phyloP scores from a whole-genome alignment of 2,113 vertebrate species.

The Scolopax mira region DNA sequence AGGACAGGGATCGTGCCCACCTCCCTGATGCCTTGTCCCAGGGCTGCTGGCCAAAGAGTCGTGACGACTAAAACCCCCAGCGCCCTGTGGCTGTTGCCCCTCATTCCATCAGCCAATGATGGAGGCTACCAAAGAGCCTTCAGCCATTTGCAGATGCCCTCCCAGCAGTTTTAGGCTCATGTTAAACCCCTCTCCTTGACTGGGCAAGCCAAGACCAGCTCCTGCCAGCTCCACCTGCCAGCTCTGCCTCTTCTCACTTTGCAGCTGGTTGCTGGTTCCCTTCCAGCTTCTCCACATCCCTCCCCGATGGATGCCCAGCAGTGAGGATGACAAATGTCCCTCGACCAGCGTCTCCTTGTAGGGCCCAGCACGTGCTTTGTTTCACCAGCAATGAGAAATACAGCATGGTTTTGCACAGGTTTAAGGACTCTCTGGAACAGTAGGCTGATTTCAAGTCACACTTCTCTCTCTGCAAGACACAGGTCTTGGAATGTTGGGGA shows the following conservation, averaged over 20 bases:
- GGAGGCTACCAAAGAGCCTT: background rate
- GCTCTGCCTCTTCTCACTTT: background rate
- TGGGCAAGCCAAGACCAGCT: background rate
- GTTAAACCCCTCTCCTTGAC: background rate
- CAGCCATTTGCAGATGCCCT: background rate
- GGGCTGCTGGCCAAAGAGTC: background rate
- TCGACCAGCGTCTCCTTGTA: accelerated
- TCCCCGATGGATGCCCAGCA: background rate
- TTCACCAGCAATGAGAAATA: background rate
- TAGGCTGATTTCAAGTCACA: background rate
- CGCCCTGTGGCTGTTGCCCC: background rate
- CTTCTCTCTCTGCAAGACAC: accelerated
- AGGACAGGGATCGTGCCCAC: background rate
- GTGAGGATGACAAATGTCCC: background rate
- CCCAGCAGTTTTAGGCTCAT: background rate
- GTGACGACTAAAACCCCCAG: background rate
- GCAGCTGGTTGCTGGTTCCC: background rate
- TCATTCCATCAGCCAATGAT: accelerated
- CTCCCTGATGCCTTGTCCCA: background rate
- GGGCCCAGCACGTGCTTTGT: background rate
- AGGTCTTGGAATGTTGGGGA: background rate
- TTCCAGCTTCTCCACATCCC: background rate
- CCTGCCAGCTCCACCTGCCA: background rate
- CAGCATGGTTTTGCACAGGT: background rate
- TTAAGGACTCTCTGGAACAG: background rate